phyloP scores from a whole-genome alignment of 2,888 invertebrate genomes.

The Dysmachus trigonus region DNA sequence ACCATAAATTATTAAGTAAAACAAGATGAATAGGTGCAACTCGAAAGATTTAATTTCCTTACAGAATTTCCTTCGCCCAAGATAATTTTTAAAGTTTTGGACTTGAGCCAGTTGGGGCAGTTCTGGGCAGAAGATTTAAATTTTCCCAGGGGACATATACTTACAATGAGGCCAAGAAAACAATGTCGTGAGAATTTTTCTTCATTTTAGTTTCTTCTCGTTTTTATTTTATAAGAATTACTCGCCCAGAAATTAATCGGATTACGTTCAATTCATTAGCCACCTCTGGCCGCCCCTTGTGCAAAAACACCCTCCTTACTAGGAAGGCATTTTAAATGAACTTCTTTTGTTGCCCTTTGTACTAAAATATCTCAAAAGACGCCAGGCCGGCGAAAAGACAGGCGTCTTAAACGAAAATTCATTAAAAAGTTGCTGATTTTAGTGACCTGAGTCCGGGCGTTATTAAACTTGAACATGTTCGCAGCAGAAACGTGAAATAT shows the following conservation, averaged over 20 bases:
- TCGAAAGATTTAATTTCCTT: background rate
- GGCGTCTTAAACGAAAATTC: background rate
- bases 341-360: background rate
- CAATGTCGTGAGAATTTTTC: background rate
- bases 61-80: background rate
- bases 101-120: background rate
- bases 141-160: background rate
- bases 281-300: background rate
- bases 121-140: background rate
- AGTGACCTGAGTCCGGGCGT: background rate
- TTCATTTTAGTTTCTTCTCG: background rate
- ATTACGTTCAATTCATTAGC: constrained; percentile 31
- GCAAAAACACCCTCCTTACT: background rate
- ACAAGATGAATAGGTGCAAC: background rate
- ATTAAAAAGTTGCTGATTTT: background rate
- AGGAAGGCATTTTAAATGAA: background rate
- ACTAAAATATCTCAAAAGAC: background rate
- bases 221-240: background rate
- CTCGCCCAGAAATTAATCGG: constrained; percentile 11
- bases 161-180: background rate
- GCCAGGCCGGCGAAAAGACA: background rate
- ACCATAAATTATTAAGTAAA: background rate
- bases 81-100: background rate
- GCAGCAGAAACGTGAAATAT: constrained; percentile 1
- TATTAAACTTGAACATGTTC: background rate